Conservation (phyloP, 2,888 invertebrate species). For the Agonum fuliginosum region DNA sequence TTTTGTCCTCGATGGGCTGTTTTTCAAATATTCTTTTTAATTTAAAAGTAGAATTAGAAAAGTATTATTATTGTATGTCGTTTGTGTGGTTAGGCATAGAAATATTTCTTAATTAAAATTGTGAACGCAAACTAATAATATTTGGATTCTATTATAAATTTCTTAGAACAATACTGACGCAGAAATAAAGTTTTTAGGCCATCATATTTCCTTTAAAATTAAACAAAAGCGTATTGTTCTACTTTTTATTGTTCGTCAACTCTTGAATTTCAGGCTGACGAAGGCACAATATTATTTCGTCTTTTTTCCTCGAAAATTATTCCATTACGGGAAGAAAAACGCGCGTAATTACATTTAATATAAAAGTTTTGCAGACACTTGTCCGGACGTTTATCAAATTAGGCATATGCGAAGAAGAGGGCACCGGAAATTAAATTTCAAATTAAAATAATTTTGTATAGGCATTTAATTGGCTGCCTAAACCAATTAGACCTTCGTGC, state of each 20-base stretch:
- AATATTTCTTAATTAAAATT: too few relatives aligned
- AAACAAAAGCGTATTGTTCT: constrained; percentile 41
- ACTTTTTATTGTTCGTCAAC: constrained; percentile 26
- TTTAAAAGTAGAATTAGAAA: too few relatives aligned
- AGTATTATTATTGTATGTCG: too few relatives aligned
- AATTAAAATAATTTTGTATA: constrained; percentile 71
- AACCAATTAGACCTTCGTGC: constrained; percentile 66
- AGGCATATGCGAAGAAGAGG: constrained; percentile 46
- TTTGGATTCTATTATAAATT: constrained; percentile 7
- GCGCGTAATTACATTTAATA: constrained; percentile 49
- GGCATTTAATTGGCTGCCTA: constrained; percentile 69
- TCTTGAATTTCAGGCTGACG: constrained; percentile 36
- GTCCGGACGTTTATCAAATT: constrained; percentile 51
- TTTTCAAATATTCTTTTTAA: too few relatives aligned
- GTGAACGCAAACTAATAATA: neutral
- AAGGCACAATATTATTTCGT: constrained; percentile 41
- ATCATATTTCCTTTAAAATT: constrained; percentile 28
- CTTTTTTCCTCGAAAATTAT: constrained; percentile 42
- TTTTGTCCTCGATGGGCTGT: too few relatives aligned
- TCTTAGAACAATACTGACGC: neutral
- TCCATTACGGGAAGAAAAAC: constrained; percentile 43
- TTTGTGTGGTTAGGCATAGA: too few relatives aligned
- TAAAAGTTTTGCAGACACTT: constrained; percentile 51
- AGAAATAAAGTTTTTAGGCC: neutral
- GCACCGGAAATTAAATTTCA: constrained; percentile 64